Evolutionary conservation across 1,140 invertebrate species (phyloP).

Genomic region (Trachelipus rathkii): DNA sequence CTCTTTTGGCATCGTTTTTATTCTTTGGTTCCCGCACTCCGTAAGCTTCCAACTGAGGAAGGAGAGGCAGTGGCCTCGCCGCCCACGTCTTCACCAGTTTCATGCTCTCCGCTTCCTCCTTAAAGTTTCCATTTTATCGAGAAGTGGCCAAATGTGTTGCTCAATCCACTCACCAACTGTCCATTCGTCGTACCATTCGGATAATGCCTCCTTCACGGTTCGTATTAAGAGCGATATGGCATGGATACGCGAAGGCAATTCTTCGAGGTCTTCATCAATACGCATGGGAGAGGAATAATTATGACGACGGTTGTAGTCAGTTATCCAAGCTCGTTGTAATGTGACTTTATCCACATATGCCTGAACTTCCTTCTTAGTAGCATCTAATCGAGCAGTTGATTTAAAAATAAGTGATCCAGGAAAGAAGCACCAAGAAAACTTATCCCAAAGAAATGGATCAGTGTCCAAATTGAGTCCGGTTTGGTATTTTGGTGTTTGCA

Average conservation of each 20-base stretch:
- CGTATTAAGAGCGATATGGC: conserved; percentile 55
- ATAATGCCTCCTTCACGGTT: conserved; percentile 61
- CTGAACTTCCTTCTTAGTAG: conserved; percentile 52
- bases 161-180: conserved; percentile 73
- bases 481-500: conserved; percentile 42
- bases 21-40: conserved; percentile 39
- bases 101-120: conserved; percentile 56
- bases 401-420: conserved; percentile 60
- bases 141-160: conserved; percentile 58
- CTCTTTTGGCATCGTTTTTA: background rate
- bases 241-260: conserved; percentile 58
- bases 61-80: conserved; percentile 54
- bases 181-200: conserved; percentile 66
- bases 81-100: conserved; percentile 58
- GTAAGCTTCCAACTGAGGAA: conserved; percentile 43
- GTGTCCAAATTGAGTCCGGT: conserved; percentile 54
- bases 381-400: conserved; percentile 56
- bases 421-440: conserved; percentile 56
- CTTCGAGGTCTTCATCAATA: conserved; percentile 63
- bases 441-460: conserved; percentile 60
- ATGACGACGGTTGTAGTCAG: conserved; percentile 71
- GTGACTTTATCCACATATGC: conserved; percentile 48
- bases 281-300: conserved; percentile 69
- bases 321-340: conserved; percentile 63
- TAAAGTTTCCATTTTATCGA: conserved; percentile 56